Evolutionary conservation across 2,888 invertebrate genomes (phyloP), one percentile per base, ranked within the genome.

Genomic region (Epiblema foenella): DNA sequence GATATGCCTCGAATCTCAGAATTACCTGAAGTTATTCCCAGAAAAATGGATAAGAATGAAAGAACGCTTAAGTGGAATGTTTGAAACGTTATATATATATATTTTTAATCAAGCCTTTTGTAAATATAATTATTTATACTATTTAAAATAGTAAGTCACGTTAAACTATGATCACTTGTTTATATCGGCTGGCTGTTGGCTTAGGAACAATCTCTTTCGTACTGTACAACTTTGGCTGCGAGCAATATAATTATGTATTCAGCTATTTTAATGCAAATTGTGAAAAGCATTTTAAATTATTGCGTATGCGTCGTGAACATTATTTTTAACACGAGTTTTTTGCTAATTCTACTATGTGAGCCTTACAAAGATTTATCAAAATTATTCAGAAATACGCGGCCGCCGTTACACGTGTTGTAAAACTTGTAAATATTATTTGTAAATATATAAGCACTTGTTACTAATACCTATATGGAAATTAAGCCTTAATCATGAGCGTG

Each of bases 401-500:
- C 42, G n/a, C 37, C 51, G 39, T 51, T 42, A 12, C 52, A 65
- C 46, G 9, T 57, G 7, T 39, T 70, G 59, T 65, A 70, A 69
- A 59, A 59, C 33, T 8, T 20, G 59, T 65, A 70, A 69, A 59
- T 65, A 46, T 8, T 20, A 17, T 11, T 37, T 66, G 66, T 66
- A 70, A 60, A 70, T 70, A 66, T n/a, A 65, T 29, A 24, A 69
- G 10, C 42, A 54, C 46, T 63, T 62, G 56, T 57, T 46, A 64
- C 29, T 64, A 49, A 59, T 46, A 60, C 24, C 54, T 51, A 17
- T 59, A 37, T 24, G 18, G n/a, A 67, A 59, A 54, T 7, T 68
- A 58, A 68, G 68, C 69, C 58, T 68, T 72, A 64, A 69, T 64
- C 33, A 33, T 65, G 65, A 49, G 59, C 64, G 51, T 69, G 37